phyloP scores from a whole-genome alignment of 1,140 invertebrate genomes.

The Eufriesea mexicana region DNA sequence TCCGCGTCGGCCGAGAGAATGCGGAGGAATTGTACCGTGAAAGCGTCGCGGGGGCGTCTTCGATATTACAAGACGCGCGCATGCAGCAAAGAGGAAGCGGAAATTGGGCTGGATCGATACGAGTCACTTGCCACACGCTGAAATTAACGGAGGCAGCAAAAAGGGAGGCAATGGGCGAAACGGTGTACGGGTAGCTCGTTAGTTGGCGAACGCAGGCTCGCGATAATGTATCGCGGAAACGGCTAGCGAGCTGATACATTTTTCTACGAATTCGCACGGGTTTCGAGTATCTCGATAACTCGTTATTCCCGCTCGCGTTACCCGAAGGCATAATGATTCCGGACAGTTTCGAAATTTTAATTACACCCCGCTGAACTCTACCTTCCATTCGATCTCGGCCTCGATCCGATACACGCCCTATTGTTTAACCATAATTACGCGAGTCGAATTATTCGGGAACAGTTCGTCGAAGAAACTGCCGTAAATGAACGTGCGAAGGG shows the following conservation, averaged over 20 bases:
- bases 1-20: constrained; percentile 47
- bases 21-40: constrained; percentile 37
- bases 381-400: too few relatives aligned
- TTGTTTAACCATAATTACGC: too few relatives aligned
- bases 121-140: neutral
- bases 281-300: neutral
- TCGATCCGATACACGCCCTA: too few relatives aligned
- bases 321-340: too few relatives aligned
- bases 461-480: too few relatives aligned
- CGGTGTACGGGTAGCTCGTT: neutral
- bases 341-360: too few relatives aligned
- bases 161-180: neutral
- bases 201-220: neutral
- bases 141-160: neutral
- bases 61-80: constrained; percentile 57
- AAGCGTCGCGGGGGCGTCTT: constrained; percentile 36
- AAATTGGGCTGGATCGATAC: constrained; percentile 42
- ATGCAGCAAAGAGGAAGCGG: constrained; percentile 34
- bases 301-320: neutral
- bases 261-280: too few relatives aligned
- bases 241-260: too few relatives aligned
- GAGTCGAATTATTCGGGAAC: too few relatives aligned
- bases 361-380: too few relatives aligned
- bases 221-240: neutral
- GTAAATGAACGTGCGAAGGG: too few relatives aligned